A percentile compares a stretch with the other conserved stretches of the same genome.
phyloP scores from a whole-genome alignment of 2,797 vertebrate genomes.

The Hemibagrus guttatus region DNA sequence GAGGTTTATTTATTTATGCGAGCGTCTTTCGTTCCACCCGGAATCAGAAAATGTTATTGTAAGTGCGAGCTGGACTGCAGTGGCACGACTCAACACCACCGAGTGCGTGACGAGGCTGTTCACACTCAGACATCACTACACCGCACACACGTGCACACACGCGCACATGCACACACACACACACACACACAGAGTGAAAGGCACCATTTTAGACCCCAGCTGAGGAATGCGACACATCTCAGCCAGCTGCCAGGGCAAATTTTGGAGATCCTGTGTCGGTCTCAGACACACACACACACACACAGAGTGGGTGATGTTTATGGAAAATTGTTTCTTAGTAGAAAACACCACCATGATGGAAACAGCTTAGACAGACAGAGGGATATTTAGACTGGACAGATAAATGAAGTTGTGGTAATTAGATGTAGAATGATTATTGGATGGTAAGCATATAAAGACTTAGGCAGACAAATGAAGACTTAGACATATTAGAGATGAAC shows the following conservation, averaged over 20 bases:
- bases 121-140: slow-evolving; percentile 60
- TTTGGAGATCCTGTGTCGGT: slow-evolving; percentile 70
- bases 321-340: background rate
- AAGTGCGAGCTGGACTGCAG: background rate
- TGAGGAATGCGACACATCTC: slow-evolving; percentile 73
- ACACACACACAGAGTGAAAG: slow-evolving; percentile 55
- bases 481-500: too few species aligned
- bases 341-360: background rate
- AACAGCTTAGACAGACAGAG: background rate
- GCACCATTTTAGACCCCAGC: slow-evolving; percentile 70
- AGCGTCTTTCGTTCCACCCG: background rate
- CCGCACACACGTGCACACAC: background rate
- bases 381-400: background rate
- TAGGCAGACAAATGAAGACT: background rate
- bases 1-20: background rate
- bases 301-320: background rate
- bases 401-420: background rate
- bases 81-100: slow-evolving; percentile 55
- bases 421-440: background rate
- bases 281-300: slow-evolving; percentile 5
- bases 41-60: background rate
- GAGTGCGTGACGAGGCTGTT: slow-evolving; percentile 45
- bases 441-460: background rate
- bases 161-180: slow-evolving; percentile 9
- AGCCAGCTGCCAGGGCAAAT: slow-evolving; percentile 68